Percentiles rank a stretch among this genome's conserved stretches.
Conservation (phyloP, 2,113 vertebrate genomes). For the Leucopternis melanops region DNA sequence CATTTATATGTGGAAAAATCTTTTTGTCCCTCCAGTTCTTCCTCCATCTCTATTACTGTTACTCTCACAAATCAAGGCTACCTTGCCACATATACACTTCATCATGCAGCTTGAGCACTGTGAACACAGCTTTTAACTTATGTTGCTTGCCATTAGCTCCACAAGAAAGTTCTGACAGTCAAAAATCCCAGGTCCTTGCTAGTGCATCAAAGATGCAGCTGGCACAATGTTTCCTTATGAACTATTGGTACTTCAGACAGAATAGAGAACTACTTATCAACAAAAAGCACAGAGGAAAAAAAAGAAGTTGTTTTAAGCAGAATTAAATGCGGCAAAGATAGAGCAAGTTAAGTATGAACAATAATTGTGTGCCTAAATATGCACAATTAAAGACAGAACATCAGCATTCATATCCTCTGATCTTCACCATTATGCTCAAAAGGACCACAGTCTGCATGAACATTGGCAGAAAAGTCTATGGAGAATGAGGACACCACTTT, state of each 20-base stretch:
- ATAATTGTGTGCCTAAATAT: neutral
- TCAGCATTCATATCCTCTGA: neutral
- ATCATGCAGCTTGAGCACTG: neutral
- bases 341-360: neutral
- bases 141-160: neutral
- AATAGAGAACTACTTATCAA: neutral
- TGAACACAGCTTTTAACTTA: neutral
- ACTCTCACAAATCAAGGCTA: neutral
- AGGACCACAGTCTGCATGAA: accelerated
- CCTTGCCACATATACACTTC: neutral
- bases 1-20: neutral
- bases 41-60: neutral
- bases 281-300: neutral
- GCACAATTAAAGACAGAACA: neutral
- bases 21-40: neutral
- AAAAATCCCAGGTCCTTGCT: neutral
- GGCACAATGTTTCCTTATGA: neutral
- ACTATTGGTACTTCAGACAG: neutral
- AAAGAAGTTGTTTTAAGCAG: neutral
- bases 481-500: neutral
- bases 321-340: neutral
- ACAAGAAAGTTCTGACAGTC: neutral
- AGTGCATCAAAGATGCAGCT: neutral
- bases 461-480: neutral
- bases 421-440: neutral